Base-by-base conservation (phyloP, 92 coral and sea anemone species). In the Umimayanthus chanpuru region DNA sequence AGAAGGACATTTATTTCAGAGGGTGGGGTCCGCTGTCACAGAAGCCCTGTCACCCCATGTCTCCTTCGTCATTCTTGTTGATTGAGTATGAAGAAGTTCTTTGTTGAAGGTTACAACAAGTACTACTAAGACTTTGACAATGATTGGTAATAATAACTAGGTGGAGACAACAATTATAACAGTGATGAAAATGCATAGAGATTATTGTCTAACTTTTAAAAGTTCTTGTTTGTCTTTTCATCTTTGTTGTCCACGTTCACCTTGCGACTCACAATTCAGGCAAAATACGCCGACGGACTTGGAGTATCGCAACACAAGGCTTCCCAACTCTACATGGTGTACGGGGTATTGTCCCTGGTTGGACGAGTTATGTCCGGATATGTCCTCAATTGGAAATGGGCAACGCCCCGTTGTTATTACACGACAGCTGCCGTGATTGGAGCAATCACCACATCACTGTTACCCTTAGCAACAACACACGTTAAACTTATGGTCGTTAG, bases 341-440 rank as follows among this genome's bases (percentile, higher is more conserved):
- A 9, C 10, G 85, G 85, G 3, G 21, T 80, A 6, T 15, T 64
- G 11, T 80, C 85, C n/a, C 20, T 64, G 71, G 28, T 80, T 32
- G 85, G 71, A 58, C 85, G 85, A 12, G n/a, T 80, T 16, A n/a
- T 36, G 43, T 30, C 85, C 14, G 85, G 85, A n/a, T 29, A 6
- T 36, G 25, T 56, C 14, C 68, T 80, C 26, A 39, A 80, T 20
- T 15, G 12, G 3, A 36, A 32, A 1, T 80, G 47, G 47, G 29
- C 50, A 20, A 15, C 25, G 10, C 72, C 85, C 5, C 23, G 41
- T 4, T 21, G 44, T 26, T 30, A 14, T 9, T 80, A 55, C 65
- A 10, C 40, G 11, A 30, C 25, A 15, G 71, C 47, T 28, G 71
- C 49, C 4, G 44, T 36, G 40, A 23, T 32, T 18, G 43, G 44